phyloP scores from a whole-genome alignment of 2,797 vertebrate genomes.

The Glossophaga mutica region DNA sequence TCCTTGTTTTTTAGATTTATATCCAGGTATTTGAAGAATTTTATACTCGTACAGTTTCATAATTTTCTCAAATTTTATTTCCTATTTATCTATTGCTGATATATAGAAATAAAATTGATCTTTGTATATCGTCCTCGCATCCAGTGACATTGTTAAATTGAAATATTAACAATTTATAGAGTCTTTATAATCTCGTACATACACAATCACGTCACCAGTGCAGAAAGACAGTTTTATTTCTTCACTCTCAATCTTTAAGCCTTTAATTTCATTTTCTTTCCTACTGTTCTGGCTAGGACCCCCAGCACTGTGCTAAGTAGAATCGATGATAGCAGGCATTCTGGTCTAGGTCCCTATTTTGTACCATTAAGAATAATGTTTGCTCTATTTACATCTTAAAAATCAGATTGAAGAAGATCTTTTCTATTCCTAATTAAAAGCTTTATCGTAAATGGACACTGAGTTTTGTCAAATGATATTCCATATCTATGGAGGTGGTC shows the following conservation, averaged over 20 bases:
- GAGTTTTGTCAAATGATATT: neutral
- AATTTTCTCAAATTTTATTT: slow-evolving; percentile 11
- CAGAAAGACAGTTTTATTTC: neutral
- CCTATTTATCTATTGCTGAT: neutral
- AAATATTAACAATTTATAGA: neutral
- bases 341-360: neutral
- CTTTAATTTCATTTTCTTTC: neutral
- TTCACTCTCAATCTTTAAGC: neutral
- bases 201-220: neutral
- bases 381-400: neutral
- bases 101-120: neutral
- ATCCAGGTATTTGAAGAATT: neutral
- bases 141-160: neutral
- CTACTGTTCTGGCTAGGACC: neutral
- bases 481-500: neutral
- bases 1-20: neutral
- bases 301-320: neutral
- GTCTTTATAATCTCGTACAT: neutral
- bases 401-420: neutral
- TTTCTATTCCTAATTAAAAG: neutral
- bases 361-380: neutral
- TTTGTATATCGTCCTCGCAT: neutral
- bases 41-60: neutral
- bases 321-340: neutral
- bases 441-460: neutral